These are phyloP conservation scores for Allacma fusca DNA, from an alignment of 2,888 invertebrate species.

Conservation along the genomic window DNA sequence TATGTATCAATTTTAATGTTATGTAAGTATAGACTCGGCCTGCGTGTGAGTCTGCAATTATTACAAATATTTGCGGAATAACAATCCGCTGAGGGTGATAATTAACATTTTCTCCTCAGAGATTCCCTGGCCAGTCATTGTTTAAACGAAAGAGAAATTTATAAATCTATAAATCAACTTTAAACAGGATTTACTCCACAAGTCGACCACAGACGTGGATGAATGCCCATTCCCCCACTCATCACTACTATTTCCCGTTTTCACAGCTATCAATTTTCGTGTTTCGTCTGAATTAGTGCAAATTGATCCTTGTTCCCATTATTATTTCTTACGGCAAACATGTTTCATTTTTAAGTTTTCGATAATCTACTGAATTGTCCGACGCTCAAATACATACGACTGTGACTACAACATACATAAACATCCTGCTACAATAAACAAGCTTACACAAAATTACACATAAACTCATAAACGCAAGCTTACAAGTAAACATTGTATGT, in stretches of 20 bases:
- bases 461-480: too few species aligned
- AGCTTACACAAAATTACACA: too few species aligned
- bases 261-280: slow-evolving; percentile 8
- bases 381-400: too few species aligned
- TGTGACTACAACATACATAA: too few species aligned
- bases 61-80: not conserved
- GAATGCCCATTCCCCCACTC: not conserved
- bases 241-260: not conserved
- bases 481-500: too few species aligned
- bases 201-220: slow-evolving; percentile 17
- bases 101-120: not conserved
- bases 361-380: too few species aligned
- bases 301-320: slow-evolving; percentile 23
- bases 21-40: too few species aligned
- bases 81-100: not conserved
- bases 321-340: not conserved
- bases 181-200: slow-evolving; percentile 27
- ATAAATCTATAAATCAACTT: slow-evolving; percentile 16
- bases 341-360: not conserved
- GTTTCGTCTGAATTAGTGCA: slow-evolving; percentile 25
- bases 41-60: not conserved
- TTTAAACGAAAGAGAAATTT: slow-evolving; percentile 7
- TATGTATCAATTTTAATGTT: too few species aligned
- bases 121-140: not conserved
- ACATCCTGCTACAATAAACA: too few species aligned